These are phyloP conservation scores for Macaca fascicularis DNA, from an alignment of 2,113 vertebrate genomes.

Conservation along the genomic window DNA sequence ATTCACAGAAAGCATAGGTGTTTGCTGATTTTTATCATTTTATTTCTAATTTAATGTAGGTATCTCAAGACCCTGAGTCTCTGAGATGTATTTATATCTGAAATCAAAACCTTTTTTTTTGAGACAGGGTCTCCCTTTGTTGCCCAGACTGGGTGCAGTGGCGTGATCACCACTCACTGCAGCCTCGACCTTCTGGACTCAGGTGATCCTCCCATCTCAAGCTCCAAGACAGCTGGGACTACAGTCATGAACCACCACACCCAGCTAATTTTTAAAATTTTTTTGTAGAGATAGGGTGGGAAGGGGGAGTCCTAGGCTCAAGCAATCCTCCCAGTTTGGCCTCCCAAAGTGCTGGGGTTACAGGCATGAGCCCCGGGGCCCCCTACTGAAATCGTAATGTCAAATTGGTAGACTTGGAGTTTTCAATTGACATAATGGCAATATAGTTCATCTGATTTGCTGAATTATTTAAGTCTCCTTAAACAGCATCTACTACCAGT, in stretches of 20 bases:
- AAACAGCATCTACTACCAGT: neutral
- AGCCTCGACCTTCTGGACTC: neutral
- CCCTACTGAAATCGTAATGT: neutral
- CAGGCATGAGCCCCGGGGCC: neutral
- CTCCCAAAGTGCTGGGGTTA: neutral
- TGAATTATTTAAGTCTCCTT: neutral
- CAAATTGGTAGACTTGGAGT: neutral
- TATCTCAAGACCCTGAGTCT: neutral
- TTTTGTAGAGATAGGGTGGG: neutral
- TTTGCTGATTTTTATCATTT: conserved; percentile 13
- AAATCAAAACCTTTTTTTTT: neutral
- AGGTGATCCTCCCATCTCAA: neutral
- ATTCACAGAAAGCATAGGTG: neutral
- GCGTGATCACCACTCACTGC: neutral
- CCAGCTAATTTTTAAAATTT: neutral
- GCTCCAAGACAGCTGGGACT: neutral
- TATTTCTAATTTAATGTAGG: neutral
- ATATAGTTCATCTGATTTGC: neutral
- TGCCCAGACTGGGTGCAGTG: neutral
- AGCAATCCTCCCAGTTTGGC: neutral
- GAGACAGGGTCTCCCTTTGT: neutral
- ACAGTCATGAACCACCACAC: neutral
- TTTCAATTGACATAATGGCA: neutral
- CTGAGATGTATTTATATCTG: neutral
- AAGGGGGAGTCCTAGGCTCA: neutral